These are phyloP conservation scores for Zosterops borbonicus DNA, from an alignment of 2,113 vertebrate genomes.

Conservation along the genomic window DNA sequence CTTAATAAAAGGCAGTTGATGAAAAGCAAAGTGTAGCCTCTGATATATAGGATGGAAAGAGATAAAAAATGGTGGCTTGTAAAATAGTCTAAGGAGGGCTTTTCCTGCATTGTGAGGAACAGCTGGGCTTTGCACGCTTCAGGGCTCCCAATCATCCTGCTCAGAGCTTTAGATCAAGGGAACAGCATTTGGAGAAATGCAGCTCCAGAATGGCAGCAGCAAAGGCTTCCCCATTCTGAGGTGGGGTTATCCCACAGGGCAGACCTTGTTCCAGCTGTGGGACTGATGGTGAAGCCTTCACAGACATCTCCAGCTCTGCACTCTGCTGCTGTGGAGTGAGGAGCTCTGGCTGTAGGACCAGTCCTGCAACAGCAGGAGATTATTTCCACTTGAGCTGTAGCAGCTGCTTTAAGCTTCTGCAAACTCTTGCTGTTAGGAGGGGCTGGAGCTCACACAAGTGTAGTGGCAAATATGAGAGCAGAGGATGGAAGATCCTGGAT, in stretches of 20 bases:
- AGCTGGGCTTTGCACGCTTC: neutral
- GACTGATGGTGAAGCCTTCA: neutral
- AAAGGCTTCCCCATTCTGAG: accelerated
- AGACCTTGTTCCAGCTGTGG: neutral
- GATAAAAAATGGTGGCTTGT: neutral
- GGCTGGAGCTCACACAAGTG: neutral
- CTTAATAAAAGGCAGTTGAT: neutral
- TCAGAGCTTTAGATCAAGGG: neutral
- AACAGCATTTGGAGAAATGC: neutral
- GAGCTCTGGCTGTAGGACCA: neutral
- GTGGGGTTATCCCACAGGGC: accelerated
- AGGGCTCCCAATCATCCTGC: neutral
- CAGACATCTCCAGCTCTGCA: neutral
- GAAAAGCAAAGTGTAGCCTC: neutral
- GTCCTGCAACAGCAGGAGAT: neutral
- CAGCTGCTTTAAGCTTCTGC: neutral
- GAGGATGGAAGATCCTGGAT: neutral
- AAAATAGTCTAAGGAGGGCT: neutral
- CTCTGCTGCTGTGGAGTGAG: accelerated
- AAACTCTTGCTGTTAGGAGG: neutral
- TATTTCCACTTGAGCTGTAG: neutral
- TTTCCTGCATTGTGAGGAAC: neutral
- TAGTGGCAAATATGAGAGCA: neutral
- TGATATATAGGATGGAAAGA: neutral
- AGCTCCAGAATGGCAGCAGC: neutral